A percentile compares a stretch with the other conserved stretches of the same genome.
Evolutionary conservation across 2,888 invertebrate genomes (phyloP).

Genomic region (Cryptocephalus primarius): DNA sequence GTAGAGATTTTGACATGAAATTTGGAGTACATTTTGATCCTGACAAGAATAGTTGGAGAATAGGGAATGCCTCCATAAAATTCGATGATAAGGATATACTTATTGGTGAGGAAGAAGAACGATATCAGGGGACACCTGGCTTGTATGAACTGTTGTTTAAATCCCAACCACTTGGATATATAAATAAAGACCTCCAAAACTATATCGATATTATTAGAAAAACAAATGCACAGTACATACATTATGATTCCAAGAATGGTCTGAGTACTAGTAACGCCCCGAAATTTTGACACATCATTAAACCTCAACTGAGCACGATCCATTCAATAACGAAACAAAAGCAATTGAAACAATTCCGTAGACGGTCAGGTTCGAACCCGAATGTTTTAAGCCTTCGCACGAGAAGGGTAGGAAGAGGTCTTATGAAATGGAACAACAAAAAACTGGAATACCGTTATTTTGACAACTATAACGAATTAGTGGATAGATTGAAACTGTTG

Average conservation of each 20-base stretch:
- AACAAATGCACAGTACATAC: no score
- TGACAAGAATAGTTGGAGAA: background rate
- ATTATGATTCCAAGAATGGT: no score
- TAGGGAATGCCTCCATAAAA: background rate
- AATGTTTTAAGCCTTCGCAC: no score
- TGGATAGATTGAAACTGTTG: conserved; percentile 21
- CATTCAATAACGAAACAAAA: no score
- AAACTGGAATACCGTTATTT: conserved; percentile 9
- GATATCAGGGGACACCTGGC: conserved; percentile 1
- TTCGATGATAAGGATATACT: background rate
- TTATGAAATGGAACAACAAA: background rate
- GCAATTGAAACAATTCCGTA: no score
- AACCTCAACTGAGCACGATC: no score
- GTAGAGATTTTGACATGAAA: no score
- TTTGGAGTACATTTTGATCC: no score
- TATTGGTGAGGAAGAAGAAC: background rate
- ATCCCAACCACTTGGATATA: background rate
- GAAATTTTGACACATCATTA: no score
- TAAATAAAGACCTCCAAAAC: background rate
- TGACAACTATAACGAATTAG: conserved; percentile 17
- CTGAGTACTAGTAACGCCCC: no score
- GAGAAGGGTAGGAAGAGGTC: no score
- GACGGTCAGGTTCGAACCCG: no score
- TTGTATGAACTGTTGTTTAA: conserved; percentile 4
- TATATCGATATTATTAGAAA: conserved; percentile 3